A percentile compares a stretch with the other conserved stretches of the same genome.
Evolutionary conservation across 2,113 vertebrate genomes (phyloP).

Genomic region (Hippocampus comes): DNA sequence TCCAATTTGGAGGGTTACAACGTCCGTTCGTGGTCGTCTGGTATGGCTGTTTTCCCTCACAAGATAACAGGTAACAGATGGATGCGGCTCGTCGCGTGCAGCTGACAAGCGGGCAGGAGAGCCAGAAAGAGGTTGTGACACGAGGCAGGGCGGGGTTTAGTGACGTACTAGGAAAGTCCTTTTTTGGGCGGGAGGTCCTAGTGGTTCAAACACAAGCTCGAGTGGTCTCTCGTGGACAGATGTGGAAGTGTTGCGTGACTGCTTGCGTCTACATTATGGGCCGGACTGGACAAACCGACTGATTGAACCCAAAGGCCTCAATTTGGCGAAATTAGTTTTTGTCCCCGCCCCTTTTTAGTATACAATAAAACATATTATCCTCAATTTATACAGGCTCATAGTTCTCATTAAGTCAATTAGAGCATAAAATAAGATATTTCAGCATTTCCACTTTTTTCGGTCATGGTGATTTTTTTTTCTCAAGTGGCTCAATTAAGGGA

Average conservation of each 20-base stretch:
- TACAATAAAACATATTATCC: too few relatives aligned
- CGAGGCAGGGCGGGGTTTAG: slow-evolving; percentile 48
- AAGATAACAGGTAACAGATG: slow-evolving; percentile 3
- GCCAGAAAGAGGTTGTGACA: slow-evolving; percentile 33
- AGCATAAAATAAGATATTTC: too few relatives aligned
- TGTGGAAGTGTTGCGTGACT: background rate
- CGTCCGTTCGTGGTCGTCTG: background rate
- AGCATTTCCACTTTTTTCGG: background rate
- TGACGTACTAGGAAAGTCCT: slow-evolving; percentile 52
- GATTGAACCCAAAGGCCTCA: background rate
- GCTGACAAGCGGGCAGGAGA: slow-evolving; percentile 35
- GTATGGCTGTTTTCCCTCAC: background rate
- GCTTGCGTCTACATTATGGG: background rate
- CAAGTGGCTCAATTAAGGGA: background rate
- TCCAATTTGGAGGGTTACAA: too few relatives aligned
- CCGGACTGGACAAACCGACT: background rate
- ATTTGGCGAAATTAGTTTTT: background rate
- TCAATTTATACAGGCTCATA: too few relatives aligned
- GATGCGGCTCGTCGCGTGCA: slow-evolving; percentile 30
- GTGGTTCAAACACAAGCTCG: slow-evolving; percentile 3
- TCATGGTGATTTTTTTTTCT: background rate
- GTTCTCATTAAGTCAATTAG: too few relatives aligned
- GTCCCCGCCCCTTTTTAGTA: too few relatives aligned
- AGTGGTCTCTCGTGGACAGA: slow-evolving; percentile 49
- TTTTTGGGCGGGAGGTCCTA: background rate